phyloP scores from a whole-genome alignment of 2,888 invertebrate genomes.

The Scrobipalpa costella region DNA sequence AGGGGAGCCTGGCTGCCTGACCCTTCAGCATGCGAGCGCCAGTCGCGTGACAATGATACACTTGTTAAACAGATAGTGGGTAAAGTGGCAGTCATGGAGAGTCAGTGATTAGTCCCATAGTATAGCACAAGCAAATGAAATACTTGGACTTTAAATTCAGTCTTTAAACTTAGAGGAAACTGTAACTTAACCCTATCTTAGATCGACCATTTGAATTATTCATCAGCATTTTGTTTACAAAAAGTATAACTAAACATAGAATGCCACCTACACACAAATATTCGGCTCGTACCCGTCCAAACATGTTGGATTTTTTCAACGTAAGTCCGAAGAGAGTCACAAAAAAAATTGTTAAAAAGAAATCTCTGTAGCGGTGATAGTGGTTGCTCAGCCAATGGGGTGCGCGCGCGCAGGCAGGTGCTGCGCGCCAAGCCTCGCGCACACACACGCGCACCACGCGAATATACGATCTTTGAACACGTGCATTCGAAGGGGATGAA shows the following conservation, averaged over 20 bases:
- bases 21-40: constrained; percentile 49
- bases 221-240: constrained; percentile 72
- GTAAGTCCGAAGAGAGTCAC: constrained; percentile 71
- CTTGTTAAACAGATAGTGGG: constrained; percentile 31
- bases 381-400: constrained; percentile 69
- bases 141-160: background rate
- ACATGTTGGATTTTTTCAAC: constrained; percentile 76
- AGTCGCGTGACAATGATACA: constrained; percentile 52
- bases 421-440: constrained; percentile 58
- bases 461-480: constrained; percentile 78
- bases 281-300: constrained; percentile 72
- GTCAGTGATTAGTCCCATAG: background rate
- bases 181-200: constrained; percentile 45
- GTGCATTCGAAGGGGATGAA: constrained; percentile 80
- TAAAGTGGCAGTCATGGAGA: background rate
- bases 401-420: constrained; percentile 77
- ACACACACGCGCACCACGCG: constrained; percentile 64
- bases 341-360: constrained; percentile 77
- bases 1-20: constrained; percentile 16
- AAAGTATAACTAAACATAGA: constrained; percentile 66
- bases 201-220: constrained; percentile 53
- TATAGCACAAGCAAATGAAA: background rate
- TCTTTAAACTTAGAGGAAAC: background rate
- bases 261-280: constrained; percentile 78
- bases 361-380: constrained; percentile 81